A percentile compares a stretch with the other conserved stretches of the same genome.
Conservation (phyloP, 2,888 invertebrate species). For the Lagria hirta region DNA sequence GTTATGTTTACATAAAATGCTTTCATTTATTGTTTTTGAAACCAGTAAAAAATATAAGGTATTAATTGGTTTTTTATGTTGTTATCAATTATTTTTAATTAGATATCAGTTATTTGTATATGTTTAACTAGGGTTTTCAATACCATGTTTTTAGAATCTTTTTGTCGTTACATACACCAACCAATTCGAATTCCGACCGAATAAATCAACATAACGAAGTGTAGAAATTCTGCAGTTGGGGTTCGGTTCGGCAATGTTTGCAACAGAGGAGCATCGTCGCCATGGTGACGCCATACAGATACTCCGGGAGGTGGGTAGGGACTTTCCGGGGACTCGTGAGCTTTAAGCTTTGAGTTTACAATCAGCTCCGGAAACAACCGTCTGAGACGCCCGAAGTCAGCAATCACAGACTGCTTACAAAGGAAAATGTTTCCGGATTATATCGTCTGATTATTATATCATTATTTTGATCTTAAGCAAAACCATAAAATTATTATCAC, state of each 20-base stretch:
- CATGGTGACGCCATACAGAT: slow-evolving; percentile 42
- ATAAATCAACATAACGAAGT: slow-evolving; percentile 32
- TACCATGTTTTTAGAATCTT: no score
- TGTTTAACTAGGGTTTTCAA: no score
- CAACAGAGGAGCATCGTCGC: slow-evolving; percentile 27
- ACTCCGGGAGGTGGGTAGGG: slow-evolving; percentile 37
- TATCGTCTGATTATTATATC: slow-evolving; percentile 36
- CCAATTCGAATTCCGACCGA: slow-evolving; percentile 25
- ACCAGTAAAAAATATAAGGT: no score
- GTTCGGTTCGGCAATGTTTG: slow-evolving; percentile 17
- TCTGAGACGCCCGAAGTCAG: slow-evolving; percentile 47
- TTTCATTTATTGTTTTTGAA: no score
- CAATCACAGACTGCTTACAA: slow-evolving; percentile 46
- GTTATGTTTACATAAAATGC: no score
- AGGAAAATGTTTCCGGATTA: slow-evolving; percentile 42
- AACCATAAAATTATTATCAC: background rate
- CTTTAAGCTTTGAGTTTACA: slow-evolving; percentile 44
- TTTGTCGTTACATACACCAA: slow-evolving; percentile 30
- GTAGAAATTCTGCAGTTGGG: slow-evolving; percentile 29
- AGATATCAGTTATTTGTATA: no score
- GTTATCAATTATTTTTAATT: no score
- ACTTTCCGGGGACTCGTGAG: slow-evolving; percentile 19
- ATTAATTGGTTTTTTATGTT: no score
- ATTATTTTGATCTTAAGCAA: slow-evolving; percentile 28
- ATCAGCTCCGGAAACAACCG: slow-evolving; percentile 49